Evolutionary conservation across 2,113 vertebrate species (phyloP).

Genomic region (Heterochromis multidens): DNA sequence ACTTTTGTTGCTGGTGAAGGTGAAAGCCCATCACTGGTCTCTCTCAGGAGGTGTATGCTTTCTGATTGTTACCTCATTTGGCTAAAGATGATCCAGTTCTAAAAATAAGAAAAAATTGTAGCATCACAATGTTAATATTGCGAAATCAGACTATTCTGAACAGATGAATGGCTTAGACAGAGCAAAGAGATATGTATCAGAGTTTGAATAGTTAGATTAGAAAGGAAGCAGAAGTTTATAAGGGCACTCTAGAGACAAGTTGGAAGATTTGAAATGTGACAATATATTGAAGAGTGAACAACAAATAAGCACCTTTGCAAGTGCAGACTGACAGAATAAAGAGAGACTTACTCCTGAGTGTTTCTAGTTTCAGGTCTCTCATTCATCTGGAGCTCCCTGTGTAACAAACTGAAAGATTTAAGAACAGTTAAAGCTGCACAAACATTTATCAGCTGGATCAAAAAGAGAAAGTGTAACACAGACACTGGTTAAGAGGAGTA

Average conservation of each 20-base stretch:
- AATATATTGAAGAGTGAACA: too few species aligned
- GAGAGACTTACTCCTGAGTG: neutral
- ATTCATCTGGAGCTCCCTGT: neutral
- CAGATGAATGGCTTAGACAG: neutral
- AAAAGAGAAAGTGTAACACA: neutral
- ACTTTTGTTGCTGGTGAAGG: too few species aligned
- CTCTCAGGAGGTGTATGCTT: neutral
- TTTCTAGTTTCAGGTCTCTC: neutral
- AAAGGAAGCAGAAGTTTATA: neutral
- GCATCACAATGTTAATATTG: neutral
- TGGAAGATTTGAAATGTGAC: neutral
- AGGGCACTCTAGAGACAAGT: neutral
- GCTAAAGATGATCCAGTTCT: neutral
- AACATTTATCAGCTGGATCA: neutral
- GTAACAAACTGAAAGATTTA: neutral
- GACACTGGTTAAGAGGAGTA: too few species aligned
- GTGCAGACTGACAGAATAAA: neutral
- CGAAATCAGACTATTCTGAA: too few species aligned
- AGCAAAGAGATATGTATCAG: neutral
- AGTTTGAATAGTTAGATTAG: neutral
- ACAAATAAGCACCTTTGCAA: too few species aligned
- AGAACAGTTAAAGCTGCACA: neutral
- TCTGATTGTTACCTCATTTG: neutral
- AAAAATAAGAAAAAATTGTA: neutral
- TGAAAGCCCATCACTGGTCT: too few species aligned